Evolutionary conservation across 2,797 vertebrate species (phyloP), one percentile per base, ranked within the genome.

Genomic region (Rhabdomys pumilio): DNA sequence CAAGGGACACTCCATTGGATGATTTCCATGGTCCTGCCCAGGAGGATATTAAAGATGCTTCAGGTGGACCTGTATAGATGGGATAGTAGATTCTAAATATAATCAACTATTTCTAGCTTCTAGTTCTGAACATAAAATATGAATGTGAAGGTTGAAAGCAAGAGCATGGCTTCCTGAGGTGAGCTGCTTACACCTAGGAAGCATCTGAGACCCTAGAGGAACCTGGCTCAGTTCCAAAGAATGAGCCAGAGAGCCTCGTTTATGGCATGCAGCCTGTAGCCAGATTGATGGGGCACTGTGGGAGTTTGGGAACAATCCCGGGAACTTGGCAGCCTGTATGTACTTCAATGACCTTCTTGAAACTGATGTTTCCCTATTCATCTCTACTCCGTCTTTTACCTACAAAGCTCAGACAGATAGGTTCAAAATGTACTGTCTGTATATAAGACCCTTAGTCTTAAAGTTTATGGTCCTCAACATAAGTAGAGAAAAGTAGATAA

Each of bases 271-370:
- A 65, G 57, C 83, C 79, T 91, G 34, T 17, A 93, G 91, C 89
- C 95, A 97, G 93, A 96, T 77, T 87, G 93, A 61, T 91, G 61
- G 7, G 34, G 75, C 87, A 57, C 95, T 4, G 86, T 95, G 53
- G 81, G 93, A 91, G 87, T 89, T 53, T 97, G 96, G 96, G 94
- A 96, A 80, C 83, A 89, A 77, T 93, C 93, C 96, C 81, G 12
- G 95, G 86, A 90, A 91, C 72, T 91, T 95, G 97, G 96, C 95
- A 97, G 76, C 29, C 84, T 82, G 77, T 79, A 34, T 57, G 61
- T 20, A 69, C 76, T 86, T 94, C 88, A 80, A 1, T 94, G 97
- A 97, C 96, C 96, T 97, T 81, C 96, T 97, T 73, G 91, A 90
- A 95, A 59, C 41, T 81, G 90, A 79, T 57, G 76, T 84, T 77